phyloP scores from a whole-genome alignment of 2,113 vertebrate species.

The Cygnus buccinator region DNA sequence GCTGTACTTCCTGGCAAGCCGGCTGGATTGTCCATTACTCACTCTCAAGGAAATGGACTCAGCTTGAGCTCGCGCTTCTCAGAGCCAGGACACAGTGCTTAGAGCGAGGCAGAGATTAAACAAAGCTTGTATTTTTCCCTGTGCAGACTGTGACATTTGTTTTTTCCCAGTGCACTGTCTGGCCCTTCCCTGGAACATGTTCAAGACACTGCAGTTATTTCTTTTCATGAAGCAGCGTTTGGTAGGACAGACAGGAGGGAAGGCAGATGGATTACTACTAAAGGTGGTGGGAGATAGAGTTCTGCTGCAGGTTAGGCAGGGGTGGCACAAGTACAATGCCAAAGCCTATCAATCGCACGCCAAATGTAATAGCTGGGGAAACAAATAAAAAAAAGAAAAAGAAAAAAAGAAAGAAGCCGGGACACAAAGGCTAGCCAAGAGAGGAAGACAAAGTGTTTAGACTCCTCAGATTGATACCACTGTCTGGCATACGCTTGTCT shows the following conservation, averaged over 20 bases:
- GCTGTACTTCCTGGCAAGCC: not conserved
- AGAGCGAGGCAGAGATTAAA: not conserved
- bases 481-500: not conserved
- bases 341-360: not conserved
- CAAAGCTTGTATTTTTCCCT: not conserved
- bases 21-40: constrained; percentile 5
- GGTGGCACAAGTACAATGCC: not conserved
- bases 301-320: not conserved
- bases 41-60: not conserved
- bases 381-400: not conserved
- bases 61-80: not conserved
- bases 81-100: not conserved
- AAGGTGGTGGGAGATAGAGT: not conserved
- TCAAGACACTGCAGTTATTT: not conserved
- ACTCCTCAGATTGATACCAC: not conserved
- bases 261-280: not conserved
- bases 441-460: not conserved
- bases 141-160: not conserved
- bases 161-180: not conserved
- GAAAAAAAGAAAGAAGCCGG: not conserved
- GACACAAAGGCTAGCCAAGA: not conserved
- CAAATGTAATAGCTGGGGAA: not conserved
- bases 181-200: not conserved
- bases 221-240: not conserved
- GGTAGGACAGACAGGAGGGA: not conserved